Evolutionary conservation across 1,140 invertebrate genomes (phyloP).

Genomic region (Micrasema longulum): DNA sequence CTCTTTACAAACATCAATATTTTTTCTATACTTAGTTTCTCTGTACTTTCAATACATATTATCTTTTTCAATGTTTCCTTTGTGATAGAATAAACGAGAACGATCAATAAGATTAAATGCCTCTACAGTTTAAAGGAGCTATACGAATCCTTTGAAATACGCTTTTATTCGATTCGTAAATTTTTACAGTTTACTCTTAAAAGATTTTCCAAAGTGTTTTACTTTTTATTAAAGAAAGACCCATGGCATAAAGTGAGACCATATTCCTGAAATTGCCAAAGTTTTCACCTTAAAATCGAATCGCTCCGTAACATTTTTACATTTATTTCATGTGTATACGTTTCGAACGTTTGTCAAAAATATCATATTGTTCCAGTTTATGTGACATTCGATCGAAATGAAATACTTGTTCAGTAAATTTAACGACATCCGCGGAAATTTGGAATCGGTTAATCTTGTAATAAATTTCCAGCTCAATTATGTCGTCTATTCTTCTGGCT

Average conservation of each 20-base stretch:
- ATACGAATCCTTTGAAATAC: background rate
- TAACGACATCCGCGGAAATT: constrained; percentile 4
- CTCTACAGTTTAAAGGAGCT: constrained; percentile 24
- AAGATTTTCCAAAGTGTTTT: constrained; percentile 40
- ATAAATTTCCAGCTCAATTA: constrained; percentile 32
- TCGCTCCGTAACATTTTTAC: constrained; percentile 14
- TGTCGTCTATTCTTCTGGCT: constrained; percentile 3
- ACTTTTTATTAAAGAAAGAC: constrained; percentile 33
- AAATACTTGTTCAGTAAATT: constrained; percentile 3
- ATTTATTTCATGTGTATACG: constrained; percentile 10
- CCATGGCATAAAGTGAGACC: constrained; percentile 31
- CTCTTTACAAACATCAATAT: too few relatives aligned
- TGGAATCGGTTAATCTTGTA: constrained; percentile 15
- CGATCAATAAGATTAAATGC: constrained; percentile 19
- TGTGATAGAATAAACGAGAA: constrained; percentile 14
- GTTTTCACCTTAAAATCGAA: constrained; percentile 39
- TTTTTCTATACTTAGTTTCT: too few relatives aligned
- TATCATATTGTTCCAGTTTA: background rate
- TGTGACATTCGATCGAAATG: constrained; percentile 17
- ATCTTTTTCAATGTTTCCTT: background rate
- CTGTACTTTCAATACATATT: too few relatives aligned
- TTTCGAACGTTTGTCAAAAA: constrained; percentile 12
- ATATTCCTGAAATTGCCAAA: constrained; percentile 36
- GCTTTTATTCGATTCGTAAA: constrained; percentile 39
- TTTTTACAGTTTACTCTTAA: constrained; percentile 39